phyloP scores from a whole-genome alignment of 2,797 vertebrate genomes.

The Loris lydekkerianus region DNA sequence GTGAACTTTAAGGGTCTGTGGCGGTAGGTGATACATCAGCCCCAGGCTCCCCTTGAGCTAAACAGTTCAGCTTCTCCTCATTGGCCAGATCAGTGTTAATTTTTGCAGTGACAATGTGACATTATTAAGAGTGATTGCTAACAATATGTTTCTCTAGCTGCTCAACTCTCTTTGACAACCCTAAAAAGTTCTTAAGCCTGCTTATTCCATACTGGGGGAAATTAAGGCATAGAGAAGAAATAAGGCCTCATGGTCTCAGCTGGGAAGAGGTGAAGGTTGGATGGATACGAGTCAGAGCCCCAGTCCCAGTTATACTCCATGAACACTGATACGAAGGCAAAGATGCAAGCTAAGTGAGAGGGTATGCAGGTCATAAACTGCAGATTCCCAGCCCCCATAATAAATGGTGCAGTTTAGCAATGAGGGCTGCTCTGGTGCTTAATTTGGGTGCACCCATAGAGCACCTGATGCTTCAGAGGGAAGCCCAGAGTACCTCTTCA shows the following conservation, averaged over 20 bases:
- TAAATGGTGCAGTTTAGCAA: not conserved
- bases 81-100: not conserved
- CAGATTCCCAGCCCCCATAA: not conserved
- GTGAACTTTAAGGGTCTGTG: not conserved
- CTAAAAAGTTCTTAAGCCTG: not conserved
- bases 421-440: not conserved
- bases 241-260: not conserved
- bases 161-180: not conserved
- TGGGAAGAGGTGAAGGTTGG: not conserved
- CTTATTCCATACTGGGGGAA: not conserved
- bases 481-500: not conserved
- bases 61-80: not conserved
- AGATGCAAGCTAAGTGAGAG: not conserved
- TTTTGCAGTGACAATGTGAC: conserved; percentile 15
- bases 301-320: not conserved
- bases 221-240: not conserved
- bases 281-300: not conserved
- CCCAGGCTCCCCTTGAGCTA: conserved; percentile 5
- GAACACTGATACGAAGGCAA: not conserved
- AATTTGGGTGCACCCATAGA: not conserved
- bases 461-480: not conserved
- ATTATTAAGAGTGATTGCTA: not conserved
- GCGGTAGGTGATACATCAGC: not conserved
- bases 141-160: not conserved
- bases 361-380: not conserved